Base-by-base conservation (phyloP, 2,888 invertebrate species). In the Cacoxenus indagator region DNA sequence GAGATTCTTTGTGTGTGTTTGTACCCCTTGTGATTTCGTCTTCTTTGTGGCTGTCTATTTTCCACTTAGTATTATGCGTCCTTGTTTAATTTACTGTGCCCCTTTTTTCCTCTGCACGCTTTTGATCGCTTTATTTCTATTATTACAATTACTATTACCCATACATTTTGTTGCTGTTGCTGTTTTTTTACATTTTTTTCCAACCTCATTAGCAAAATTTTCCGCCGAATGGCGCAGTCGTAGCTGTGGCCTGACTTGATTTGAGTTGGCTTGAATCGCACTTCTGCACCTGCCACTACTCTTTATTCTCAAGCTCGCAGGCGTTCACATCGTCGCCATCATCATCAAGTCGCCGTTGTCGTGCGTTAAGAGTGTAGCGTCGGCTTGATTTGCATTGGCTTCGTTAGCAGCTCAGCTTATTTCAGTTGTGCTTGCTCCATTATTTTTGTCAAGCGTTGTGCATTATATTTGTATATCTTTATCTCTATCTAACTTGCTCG, bases 291-390 rank as follows among this genome's bases (percentile, higher is more conserved):
- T n/a, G n/a, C n/a, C n/a, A n/a, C n/a, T n/a, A n/a, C n/a, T n/a
- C n/a, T n/a, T n/a, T n/a, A n/a, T n/a, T n/a, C n/a, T n/a, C n/a
- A n/a, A n/a, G n/a, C n/a, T n/a, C n/a, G n/a, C n/a, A n/a, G n/a
- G n/a, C n/a, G n/a, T n/a, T n/a, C n/a, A n/a, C n/a, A n/a, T n/a
- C n/a, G n/a, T n/a, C n/a, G n/a, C n/a, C n/a, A n/a, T 22, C n/a
- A 17, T 48, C 48, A 19, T 8, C 48, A 17, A 22, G 6, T 8
- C 48, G 17, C 17, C 17, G 22, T 48, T 11, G 11, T 8, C 17
- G 4, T 22, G 55, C 24, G 26, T 55, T 55, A 75, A 73, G 69
- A 70, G 48, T 54, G 46, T 55, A 57, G 46, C 64, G 68, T 54
- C 31, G 59, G 8, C 37, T 37, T 37, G 3, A 2, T 5, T 37